Conservation (phyloP, 2,113 vertebrate species). For the Microtus montanus region DNA sequence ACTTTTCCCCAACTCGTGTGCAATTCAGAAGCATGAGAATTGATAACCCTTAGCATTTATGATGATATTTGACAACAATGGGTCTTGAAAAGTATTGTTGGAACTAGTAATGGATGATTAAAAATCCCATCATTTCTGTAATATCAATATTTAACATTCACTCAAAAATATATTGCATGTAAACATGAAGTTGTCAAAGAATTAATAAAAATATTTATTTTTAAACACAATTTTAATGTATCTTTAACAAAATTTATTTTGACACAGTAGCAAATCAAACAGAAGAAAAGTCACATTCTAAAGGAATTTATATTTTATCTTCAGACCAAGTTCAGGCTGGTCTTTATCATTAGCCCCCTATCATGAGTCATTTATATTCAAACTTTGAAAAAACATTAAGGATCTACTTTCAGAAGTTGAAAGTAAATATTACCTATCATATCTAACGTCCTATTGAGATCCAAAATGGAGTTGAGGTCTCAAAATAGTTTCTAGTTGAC, state of each 20-base stretch:
- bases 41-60: background rate
- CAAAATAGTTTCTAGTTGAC: background rate
- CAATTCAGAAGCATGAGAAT: background rate
- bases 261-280: background rate
- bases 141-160: background rate
- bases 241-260: too few relatives aligned
- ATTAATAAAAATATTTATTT: background rate
- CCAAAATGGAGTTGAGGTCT: background rate
- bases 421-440: background rate
- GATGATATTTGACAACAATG: background rate
- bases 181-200: background rate
- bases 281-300: background rate
- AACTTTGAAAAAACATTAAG: background rate
- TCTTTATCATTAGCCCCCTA: background rate
- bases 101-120: background rate
- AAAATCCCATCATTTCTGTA: background rate
- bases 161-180: background rate
- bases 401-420: background rate
- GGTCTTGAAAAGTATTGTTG: background rate
- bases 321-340: background rate
- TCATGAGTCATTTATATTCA: background rate
- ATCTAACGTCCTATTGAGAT: background rate
- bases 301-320: background rate
- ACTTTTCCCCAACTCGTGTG: background rate
- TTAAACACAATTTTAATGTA: background rate